phyloP scores from a whole-genome alignment of 2,113 vertebrate species.

The Pseudopipra pipra region DNA sequence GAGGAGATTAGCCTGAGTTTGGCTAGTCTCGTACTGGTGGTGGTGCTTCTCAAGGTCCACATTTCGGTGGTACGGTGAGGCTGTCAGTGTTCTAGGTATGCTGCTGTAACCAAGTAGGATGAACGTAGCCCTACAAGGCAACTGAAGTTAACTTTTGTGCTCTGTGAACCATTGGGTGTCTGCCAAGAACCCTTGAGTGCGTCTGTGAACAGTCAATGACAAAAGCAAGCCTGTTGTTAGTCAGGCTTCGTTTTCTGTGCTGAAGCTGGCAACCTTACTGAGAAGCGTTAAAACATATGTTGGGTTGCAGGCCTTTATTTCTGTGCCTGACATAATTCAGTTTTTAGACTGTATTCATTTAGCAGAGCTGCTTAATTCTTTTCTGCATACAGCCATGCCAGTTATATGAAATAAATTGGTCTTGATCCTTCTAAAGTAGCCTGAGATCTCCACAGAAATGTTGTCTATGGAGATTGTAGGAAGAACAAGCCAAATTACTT shows the following conservation, averaged over 20 bases:
- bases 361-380: neutral
- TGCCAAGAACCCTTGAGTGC: neutral
- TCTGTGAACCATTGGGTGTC: neutral
- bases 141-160: neutral
- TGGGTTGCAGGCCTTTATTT: neutral
- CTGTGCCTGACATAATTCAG: neutral
- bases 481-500: neutral
- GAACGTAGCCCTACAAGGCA: neutral
- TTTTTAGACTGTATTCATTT: neutral
- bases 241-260: neutral
- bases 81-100: neutral
- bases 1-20: neutral
- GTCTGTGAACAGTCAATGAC: conserved; percentile 2
- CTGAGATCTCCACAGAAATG: neutral
- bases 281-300: neutral
- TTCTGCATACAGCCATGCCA: neutral
- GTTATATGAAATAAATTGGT: neutral
- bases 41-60: neutral
- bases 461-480: neutral
- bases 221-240: conserved; percentile 3
- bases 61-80: neutral
- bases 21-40: neutral
- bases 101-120: neutral
- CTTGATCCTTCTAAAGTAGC: neutral
- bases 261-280: neutral